Base-by-base conservation (phyloP, 2,888 invertebrate genomes). In the Melanostoma scalare region DNA sequence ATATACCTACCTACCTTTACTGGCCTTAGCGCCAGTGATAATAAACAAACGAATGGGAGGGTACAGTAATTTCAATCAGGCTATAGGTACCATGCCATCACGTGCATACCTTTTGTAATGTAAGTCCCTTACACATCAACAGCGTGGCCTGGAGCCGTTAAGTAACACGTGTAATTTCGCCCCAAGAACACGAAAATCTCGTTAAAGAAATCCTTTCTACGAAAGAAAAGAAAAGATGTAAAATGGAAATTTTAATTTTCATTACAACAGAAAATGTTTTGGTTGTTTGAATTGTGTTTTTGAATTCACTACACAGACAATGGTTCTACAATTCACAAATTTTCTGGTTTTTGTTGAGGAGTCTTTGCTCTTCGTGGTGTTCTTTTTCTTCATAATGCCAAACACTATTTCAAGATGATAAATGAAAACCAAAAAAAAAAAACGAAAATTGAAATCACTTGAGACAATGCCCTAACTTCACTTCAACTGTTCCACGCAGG, bases 191-290 rank as follows among this genome's bases (percentile, higher is more conserved):
- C 46, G 61, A 36, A 71, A 63, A 42, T 56, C 5, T 42, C 50
- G 50, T 75, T 63, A 44, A 30, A 44, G 44, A 65, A 69, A 55
- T 68, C 55, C 73, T 50, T 67, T 40, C 30, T 56, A n/a, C 20
- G 1, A 20, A 20, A 20, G 20, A 35, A 6, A 33, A 36, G 36
- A 5, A n/a, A 60, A 56, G 52, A 60, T n/a, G 0, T 58, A 42
- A 65, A 80, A 80, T 80, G 65, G 63, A 80, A 71, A 71, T 76
- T 80, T 40, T 20, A 55, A 67, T 72, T 71, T 46, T 65, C 44
- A 71, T 38, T 44, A 46, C 2, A 46, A 46, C 4, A 46, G 6
- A 30, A 36, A 48, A 36, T 50, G 8, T 6, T 42, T 56, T n/a
- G 9, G 30, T 30, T 31, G 42, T 30, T 30, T 9, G 53, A 35